These are phyloP conservation scores for Andrena marginata DNA, from an alignment of 2,888 invertebrate genomes.

Conservation along the genomic window DNA sequence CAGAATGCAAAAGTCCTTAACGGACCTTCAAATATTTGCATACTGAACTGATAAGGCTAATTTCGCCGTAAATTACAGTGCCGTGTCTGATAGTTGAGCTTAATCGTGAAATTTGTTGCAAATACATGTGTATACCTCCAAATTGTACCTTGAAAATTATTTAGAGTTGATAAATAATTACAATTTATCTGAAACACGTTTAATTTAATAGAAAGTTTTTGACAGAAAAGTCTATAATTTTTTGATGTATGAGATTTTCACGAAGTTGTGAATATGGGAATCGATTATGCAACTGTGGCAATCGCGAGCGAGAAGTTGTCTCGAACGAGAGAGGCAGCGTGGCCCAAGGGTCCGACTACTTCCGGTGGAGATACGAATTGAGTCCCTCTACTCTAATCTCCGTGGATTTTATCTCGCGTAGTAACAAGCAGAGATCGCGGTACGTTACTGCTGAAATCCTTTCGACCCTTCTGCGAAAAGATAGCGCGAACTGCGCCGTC, in stretches of 20 bases:
- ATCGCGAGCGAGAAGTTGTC: constrained; percentile 20
- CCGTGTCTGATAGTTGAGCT: too few species aligned
- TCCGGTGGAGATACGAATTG: constrained; percentile 75
- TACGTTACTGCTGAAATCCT: constrained; percentile 53
- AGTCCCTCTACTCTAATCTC: constrained; percentile 68
- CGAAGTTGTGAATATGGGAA: background rate
- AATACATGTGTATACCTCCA: too few species aligned
- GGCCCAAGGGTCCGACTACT: constrained; percentile 56
- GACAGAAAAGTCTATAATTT: too few species aligned
- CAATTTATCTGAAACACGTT: too few species aligned
- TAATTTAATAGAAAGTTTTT: too few species aligned
- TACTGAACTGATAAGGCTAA: too few species aligned
- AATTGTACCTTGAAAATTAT: too few species aligned
- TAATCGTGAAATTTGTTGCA: too few species aligned
- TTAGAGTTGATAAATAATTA: too few species aligned
- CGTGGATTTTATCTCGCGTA: constrained; percentile 71
- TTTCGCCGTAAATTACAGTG: too few species aligned
- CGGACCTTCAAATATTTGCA: too few species aligned
- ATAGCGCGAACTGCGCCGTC: constrained; percentile 53
- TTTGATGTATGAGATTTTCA: constrained; percentile 5
- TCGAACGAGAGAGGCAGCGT: background rate
- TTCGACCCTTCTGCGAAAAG: constrained; percentile 65
- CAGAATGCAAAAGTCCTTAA: too few species aligned
- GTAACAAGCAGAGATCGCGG: constrained; percentile 59
- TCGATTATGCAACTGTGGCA: constrained; percentile 51